These are phyloP conservation scores for Andrena chrysosceles DNA, from an alignment of 2,888 invertebrate species.

Conservation along the genomic window DNA sequence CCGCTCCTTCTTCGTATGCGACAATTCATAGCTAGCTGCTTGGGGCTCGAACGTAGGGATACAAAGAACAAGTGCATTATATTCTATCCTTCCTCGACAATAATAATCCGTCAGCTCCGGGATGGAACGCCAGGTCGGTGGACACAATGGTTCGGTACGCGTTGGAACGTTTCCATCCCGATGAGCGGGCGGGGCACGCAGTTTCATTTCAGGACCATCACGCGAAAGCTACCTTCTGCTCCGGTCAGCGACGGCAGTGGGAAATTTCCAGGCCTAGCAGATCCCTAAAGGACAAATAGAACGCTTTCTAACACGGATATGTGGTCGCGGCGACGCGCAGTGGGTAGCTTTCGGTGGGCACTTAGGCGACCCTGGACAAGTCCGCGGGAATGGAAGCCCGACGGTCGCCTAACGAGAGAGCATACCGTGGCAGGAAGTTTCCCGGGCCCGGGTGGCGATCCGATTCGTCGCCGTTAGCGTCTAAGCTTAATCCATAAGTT, in stretches of 20 bases:
- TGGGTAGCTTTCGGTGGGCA: conserved; percentile 11
- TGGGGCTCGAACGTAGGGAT: conserved; percentile 82
- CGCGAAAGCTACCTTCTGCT: conserved; percentile 42
- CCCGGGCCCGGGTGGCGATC: no score
- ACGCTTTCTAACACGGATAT: neutral
- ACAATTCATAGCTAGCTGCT: conserved; percentile 83
- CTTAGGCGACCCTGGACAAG: conserved; percentile 16
- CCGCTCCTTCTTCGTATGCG: conserved; percentile 78
- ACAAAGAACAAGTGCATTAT: conserved; percentile 66
- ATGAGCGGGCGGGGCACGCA: conserved; percentile 30
- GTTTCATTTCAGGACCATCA: conserved; percentile 53
- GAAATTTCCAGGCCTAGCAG: no score
- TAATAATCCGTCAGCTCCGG: conserved; percentile 40
- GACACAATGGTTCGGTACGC: conserved; percentile 40
- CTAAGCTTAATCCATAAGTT: conserved; percentile 54
- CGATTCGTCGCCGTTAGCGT: conserved; percentile 24
- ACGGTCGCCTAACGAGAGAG: neutral
- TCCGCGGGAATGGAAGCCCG: conserved; percentile 6
- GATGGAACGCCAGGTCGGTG: conserved; percentile 29
- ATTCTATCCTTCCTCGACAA: conserved; percentile 46
- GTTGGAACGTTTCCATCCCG: conserved; percentile 37
- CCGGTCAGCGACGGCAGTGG: neutral
- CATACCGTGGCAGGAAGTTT: no score
- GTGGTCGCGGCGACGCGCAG: neutral
- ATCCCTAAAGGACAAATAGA: no score